Evolutionary conservation across 2,797 vertebrate species (phyloP).

Genomic region (Lindbergichthys nudifrons): DNA sequence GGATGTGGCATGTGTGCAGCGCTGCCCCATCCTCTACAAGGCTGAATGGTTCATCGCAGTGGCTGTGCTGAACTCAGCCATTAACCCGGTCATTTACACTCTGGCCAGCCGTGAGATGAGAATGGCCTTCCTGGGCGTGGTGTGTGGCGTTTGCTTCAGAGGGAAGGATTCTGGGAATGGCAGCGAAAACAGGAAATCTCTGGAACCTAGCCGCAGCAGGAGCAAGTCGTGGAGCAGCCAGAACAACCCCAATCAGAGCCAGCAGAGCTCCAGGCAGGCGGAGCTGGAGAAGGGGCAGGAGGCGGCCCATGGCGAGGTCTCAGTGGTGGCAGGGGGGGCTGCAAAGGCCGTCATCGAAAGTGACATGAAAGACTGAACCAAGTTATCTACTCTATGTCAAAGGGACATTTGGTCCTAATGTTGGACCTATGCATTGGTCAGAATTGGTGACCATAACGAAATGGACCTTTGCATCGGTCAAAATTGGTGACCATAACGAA

Average conservation of each 20-base stretch:
- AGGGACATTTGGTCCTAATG: neutral
- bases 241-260: slow-evolving; percentile 84
- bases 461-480: neutral
- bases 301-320: slow-evolving; percentile 29
- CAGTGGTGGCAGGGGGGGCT: slow-evolving; percentile 56
- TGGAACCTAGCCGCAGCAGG: slow-evolving; percentile 86
- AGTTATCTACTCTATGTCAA: neutral
- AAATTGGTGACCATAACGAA: slow-evolving; percentile 5
- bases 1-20: slow-evolving; percentile 89
- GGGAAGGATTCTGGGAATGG: slow-evolving; percentile 64
- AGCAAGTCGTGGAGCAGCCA: slow-evolving; percentile 95
- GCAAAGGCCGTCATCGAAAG: neutral
- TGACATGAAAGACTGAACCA: slow-evolving; percentile 35
- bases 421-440: neutral
- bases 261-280: slow-evolving; percentile 58
- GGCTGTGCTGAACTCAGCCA: slow-evolving; percentile 94
- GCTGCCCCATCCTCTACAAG: slow-evolving; percentile 87
- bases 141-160: slow-evolving; percentile 85
- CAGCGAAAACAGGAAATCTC: slow-evolving; percentile 76
- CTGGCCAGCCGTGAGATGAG: slow-evolving; percentile 97
- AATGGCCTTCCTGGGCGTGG: slow-evolving; percentile 90
- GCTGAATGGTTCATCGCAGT: slow-evolving; percentile 92
- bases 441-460: slow-evolving; percentile 4
- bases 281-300: slow-evolving; percentile 47
- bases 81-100: slow-evolving; percentile 97